A percentile compares a stretch with the other conserved stretches of the same genome.
These are phyloP conservation scores for Euleptes europaea DNA, from an alignment of 2,113 vertebrate genomes.

Conservation along the genomic window DNA sequence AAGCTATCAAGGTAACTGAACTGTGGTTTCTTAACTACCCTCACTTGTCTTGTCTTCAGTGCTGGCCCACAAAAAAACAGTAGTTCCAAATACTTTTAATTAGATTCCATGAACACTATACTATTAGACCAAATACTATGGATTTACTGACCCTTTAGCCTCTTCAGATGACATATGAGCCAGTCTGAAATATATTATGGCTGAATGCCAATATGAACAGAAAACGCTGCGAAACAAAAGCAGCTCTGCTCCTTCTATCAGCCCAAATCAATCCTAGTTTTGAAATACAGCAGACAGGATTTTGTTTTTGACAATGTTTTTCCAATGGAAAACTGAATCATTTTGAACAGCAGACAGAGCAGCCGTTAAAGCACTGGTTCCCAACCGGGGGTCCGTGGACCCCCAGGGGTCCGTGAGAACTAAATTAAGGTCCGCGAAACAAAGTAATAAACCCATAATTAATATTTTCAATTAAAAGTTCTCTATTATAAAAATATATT, in stretches of 20 bases:
- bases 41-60: background rate
- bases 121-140: no score
- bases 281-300: slow-evolving; percentile 10
- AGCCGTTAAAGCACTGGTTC: no score
- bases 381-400: no score
- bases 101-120: background rate
- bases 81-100: background rate
- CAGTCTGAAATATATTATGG: background rate
- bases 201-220: background rate
- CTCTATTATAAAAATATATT: no score
- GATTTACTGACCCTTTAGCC: background rate
- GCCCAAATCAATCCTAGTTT: background rate
- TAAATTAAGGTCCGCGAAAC: no score
- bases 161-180: background rate
- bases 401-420: no score
- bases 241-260: background rate
- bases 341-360: slow-evolving; percentile 41
- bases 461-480: no score
- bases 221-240: accelerated
- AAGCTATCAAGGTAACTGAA: background rate
- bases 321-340: slow-evolving; percentile 47
- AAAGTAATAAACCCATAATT: no score
- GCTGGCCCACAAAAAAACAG: background rate
- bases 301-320: slow-evolving; percentile 62
- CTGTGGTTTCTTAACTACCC: background rate